Base-by-base conservation (phyloP, 2,113 vertebrate species). In the Leptobrachium ailaonicum region DNA sequence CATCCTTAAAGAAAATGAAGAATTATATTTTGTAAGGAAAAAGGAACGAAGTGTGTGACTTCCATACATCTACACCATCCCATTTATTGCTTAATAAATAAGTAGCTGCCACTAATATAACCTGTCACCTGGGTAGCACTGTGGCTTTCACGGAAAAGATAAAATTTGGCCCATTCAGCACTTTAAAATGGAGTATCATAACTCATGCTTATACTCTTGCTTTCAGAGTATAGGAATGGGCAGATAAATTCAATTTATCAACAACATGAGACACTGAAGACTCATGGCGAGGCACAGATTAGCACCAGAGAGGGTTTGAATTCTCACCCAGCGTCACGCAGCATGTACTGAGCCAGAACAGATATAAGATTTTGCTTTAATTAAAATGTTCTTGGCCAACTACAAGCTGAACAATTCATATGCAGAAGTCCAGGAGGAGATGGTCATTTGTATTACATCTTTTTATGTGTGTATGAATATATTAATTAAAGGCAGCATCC, bases 241-340 rank as follows among this genome's bases (percentile, higher is more conserved):
- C 40, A 77, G 50, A 69, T 77, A 43, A 68, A 77, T 43, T 50
- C 40, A 67, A 77, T 77, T 58, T 68, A 77, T 77, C 75, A 77
- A 41, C 53, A 77, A 68, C 40, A 47, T 68, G 64, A 69, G 50
- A 47, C 50, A 43, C 12, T 13, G 64, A 41, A 54, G 50, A 77
- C 66, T 50, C 50, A n/a, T 77, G 41, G 66, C 75, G 68, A 43
- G 32, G 53, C 64, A 67, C 40, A 75, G 73, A 76, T 76, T 76
- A 68, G 63, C 41, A 66, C 44, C 40, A 40, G 11, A 43, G 7
- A 40, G 8, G 4, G 47, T 53, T 67, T 8, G 32, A 66, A 76
- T 47, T 76, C 14, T 10, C 45, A n/a, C 40, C 60, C 74, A 66
- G 45, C 56, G 1, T n/a, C 54, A 69, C 42, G 32, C 64, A 9